A percentile compares a stretch with the other conserved stretches of the same genome.
Evolutionary conservation across 2,888 invertebrate species (phyloP).

Genomic region (Drosophila anomalata): DNA sequence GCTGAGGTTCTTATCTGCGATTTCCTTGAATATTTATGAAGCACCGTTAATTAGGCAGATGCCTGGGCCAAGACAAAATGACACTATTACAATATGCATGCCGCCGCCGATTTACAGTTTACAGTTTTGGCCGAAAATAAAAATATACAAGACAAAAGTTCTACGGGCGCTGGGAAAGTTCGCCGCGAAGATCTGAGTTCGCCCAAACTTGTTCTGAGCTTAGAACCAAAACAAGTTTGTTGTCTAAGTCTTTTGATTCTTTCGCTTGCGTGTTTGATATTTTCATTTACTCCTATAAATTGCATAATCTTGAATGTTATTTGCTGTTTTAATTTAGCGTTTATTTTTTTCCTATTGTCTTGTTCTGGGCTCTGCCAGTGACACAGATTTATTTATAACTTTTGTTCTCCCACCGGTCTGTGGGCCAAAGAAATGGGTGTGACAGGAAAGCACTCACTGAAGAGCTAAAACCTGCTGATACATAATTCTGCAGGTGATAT

Average conservation of each 20-base stretch:
- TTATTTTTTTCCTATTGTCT: slow-evolving; percentile 27
- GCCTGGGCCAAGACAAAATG: slow-evolving; percentile 44
- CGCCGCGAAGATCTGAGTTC: slow-evolving; percentile 3
- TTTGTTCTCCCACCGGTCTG: slow-evolving; percentile 54
- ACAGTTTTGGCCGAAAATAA: slow-evolving; percentile 1
- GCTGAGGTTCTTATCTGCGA: slow-evolving; percentile 64
- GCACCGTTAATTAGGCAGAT: slow-evolving; percentile 67
- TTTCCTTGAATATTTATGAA: slow-evolving; percentile 69
- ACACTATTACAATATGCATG: slow-evolving; percentile 66
- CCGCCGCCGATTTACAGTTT: slow-evolving; percentile 32
- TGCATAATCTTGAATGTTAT: slow-evolving; percentile 67
- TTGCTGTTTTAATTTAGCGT: slow-evolving; percentile 49
- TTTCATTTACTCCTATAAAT: slow-evolving; percentile 69
- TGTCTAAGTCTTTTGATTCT: slow-evolving; percentile 52
- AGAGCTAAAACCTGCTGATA: slow-evolving; percentile 8
- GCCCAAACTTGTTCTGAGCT: slow-evolving; percentile 42
- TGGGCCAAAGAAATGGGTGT: slow-evolving; percentile 55
- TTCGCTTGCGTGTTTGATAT: slow-evolving; percentile 68
- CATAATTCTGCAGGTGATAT: slow-evolving; percentile 16
- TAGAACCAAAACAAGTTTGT: slow-evolving; percentile 54
- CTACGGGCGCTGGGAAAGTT: slow-evolving; percentile 37
- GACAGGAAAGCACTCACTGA: slow-evolving; percentile 31
- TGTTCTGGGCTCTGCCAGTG: slow-evolving; percentile 36
- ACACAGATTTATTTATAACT: slow-evolving; percentile 74
- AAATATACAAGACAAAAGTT: slow-evolving; percentile 8